These are phyloP conservation scores for Cyprinodon diabolis DNA, from an alignment of 2,797 vertebrate species.

Conservation along the genomic window DNA sequence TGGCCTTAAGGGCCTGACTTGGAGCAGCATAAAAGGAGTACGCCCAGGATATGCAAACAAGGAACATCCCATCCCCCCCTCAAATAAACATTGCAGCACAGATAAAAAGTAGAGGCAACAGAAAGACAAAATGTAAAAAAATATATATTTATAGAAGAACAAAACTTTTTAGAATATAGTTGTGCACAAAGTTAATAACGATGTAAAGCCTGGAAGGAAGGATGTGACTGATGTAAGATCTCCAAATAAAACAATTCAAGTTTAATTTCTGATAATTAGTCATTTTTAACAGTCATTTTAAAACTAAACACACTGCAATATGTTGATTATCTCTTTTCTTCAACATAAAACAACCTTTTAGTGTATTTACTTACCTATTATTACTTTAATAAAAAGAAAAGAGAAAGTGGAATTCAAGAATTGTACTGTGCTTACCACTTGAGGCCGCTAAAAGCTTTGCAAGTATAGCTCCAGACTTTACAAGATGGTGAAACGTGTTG, in stretches of 20 bases:
- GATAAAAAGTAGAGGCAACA: conserved; percentile 24
- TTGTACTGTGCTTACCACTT: conserved; percentile 41
- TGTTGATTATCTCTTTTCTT: not conserved
- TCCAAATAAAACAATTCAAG: not conserved
- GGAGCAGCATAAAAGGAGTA: conserved; percentile 61
- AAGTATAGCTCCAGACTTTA: not conserved
- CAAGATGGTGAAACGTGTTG: not conserved
- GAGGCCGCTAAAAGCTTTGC: conserved; percentile 56
- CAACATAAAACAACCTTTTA: not conserved
- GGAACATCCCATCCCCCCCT: conserved; percentile 8
- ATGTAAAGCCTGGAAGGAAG: not conserved
- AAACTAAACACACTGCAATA: not conserved
- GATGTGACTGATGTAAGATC: not conserved
- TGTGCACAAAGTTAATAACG: not conserved
- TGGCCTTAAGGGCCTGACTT: conserved; percentile 64
- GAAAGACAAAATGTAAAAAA: not conserved
- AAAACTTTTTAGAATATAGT: too few relatives aligned
- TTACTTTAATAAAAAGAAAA: not conserved
- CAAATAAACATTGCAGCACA: conserved; percentile 35
- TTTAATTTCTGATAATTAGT: not conserved
- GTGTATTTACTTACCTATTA: not conserved
- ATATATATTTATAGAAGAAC: too few relatives aligned
- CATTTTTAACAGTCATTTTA: not conserved
- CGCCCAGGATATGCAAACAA: conserved; percentile 79
- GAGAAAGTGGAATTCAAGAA: not conserved